A percentile compares a stretch with the other conserved stretches of the same genome.
Evolutionary conservation across 2,888 invertebrate genomes (phyloP).

Genomic region (Caenorhabditis sp.): DNA sequence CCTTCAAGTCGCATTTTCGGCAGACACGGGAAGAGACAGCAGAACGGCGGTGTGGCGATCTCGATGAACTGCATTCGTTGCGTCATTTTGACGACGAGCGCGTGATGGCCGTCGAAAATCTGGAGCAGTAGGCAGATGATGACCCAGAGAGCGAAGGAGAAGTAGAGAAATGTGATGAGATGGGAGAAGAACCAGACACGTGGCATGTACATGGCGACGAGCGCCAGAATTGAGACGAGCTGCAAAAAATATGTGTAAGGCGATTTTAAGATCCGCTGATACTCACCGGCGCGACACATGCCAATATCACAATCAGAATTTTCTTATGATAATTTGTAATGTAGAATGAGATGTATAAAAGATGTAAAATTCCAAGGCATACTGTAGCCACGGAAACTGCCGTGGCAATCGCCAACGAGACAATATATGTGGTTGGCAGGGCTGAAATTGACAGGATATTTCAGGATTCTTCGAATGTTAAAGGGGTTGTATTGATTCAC

Average conservation of each 20-base stretch:
- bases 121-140: constrained; percentile 67
- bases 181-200: constrained; percentile 68
- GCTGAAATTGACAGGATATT: constrained; percentile 23
- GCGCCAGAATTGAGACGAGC: constrained; percentile 61
- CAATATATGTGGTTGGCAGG: constrained; percentile 49
- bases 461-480: too few relatives aligned
- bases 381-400: constrained; percentile 55
- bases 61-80: constrained; percentile 47
- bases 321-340: constrained; percentile 55
- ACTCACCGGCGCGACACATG: constrained; percentile 62
- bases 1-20: constrained; percentile 63
- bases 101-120: constrained; percentile 63
- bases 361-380: constrained; percentile 59
- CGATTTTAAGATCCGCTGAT: too few relatives aligned
- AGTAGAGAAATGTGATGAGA: constrained; percentile 66
- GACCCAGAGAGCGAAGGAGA: constrained; percentile 66
- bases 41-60: constrained; percentile 67
- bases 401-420: constrained; percentile 54
- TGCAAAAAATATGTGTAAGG: constrained; percentile 28
- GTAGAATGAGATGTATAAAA: constrained; percentile 62
- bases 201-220: constrained; percentile 67
- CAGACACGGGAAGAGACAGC: constrained; percentile 68
- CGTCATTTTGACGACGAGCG: constrained; percentile 52
- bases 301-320: constrained; percentile 59
- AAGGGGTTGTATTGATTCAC: too few relatives aligned